Conservation (phyloP, 2,113 vertebrate genomes). For the Petrocephalus microphthalmus region DNA sequence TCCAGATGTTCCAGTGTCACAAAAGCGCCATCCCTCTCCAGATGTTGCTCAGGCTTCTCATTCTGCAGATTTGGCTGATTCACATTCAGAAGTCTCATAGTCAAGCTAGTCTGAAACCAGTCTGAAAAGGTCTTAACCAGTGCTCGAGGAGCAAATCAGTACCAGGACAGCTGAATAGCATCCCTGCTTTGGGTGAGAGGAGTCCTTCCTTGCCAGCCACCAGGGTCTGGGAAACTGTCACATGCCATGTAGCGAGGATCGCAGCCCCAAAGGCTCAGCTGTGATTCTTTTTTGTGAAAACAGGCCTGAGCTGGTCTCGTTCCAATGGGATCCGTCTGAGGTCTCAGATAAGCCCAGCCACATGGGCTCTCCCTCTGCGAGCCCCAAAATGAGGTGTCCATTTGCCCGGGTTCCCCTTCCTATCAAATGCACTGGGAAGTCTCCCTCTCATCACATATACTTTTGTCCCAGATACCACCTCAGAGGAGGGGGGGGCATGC, state of each 20-base stretch:
- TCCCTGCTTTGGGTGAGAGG: neutral
- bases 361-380: neutral
- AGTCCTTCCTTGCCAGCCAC: neutral
- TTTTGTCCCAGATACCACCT: neutral
- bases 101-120: neutral
- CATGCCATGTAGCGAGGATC: neutral
- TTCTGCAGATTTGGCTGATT: neutral
- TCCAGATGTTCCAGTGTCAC: conserved; percentile 12
- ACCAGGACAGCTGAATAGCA: neutral
- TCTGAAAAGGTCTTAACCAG: neutral
- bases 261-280: neutral
- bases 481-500: neutral
- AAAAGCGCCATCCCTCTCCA: neutral
- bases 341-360: neutral
- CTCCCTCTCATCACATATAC: neutral
- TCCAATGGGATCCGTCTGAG: neutral
- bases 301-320: neutral
- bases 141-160: neutral
- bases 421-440: neutral
- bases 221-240: neutral
- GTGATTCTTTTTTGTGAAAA: neutral
- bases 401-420: neutral
- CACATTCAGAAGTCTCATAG: neutral
- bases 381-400: neutral
- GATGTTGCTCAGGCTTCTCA: neutral